Conservation (phyloP, 1,140 invertebrate genomes). For the Sitophilus oryzae region DNA sequence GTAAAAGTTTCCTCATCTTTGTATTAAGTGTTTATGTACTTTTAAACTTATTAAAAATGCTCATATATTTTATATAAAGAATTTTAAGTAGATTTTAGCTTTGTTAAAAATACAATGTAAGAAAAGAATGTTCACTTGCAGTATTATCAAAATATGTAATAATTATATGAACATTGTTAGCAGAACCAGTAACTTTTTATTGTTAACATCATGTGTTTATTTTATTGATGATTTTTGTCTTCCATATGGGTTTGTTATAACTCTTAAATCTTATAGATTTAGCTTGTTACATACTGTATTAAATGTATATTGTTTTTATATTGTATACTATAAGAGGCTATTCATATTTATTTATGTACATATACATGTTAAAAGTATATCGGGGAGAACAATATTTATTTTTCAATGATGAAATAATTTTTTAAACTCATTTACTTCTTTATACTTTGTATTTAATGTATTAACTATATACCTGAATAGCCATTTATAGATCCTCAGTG, state of each 20-base stretch:
- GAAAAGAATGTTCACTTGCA: constrained; percentile 8
- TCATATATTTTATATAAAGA: constrained; percentile 14
- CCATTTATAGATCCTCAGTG: constrained; percentile 3
- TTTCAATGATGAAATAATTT: no score
- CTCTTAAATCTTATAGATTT: not conserved
- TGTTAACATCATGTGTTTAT: not conserved
- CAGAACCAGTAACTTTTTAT: constrained; percentile 1
- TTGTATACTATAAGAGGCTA: not conserved
- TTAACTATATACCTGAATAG: not conserved
- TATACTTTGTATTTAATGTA: no score
- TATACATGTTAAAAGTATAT: no score
- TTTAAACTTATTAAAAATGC: constrained; percentile 1
- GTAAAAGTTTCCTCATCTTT: constrained; percentile 1
- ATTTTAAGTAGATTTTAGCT: constrained; percentile 12
- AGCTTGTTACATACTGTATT: not conserved
- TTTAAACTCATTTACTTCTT: no score
- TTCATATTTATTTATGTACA: no score
- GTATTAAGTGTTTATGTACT: constrained; percentile 3
- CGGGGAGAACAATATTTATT: no score
- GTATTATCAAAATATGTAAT: constrained; percentile 5
- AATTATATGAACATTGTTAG: constrained; percentile 2
- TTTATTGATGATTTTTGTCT: constrained; percentile 7
- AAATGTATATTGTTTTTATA: constrained; percentile 1
- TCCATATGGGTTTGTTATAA: not conserved
- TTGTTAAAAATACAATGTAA: not conserved